A percentile compares a stretch with the other conserved stretches of the same genome.
Evolutionary conservation across 1,140 invertebrate genomes (phyloP).

Genomic region (Orussus abietinus): DNA sequence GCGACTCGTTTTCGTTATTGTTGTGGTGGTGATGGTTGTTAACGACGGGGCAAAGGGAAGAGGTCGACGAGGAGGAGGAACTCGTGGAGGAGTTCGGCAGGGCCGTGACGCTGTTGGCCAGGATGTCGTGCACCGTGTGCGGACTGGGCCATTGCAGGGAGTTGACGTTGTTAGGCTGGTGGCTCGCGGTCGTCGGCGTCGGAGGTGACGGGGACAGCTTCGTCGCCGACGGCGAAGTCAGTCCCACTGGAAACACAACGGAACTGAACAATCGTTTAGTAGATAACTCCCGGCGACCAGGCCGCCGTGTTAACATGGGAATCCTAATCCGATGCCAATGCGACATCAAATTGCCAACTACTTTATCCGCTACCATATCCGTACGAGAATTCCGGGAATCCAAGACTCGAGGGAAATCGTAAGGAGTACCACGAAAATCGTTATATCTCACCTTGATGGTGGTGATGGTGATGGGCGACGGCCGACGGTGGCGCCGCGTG

Average conservation of each 20-base stretch:
- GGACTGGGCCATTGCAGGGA: conserved; percentile 57
- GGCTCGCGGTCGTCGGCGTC: conserved; percentile 30
- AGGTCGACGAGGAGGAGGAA: conserved; percentile 25
- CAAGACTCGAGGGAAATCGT: no score
- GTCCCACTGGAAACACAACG: conserved; percentile 41
- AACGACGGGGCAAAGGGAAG: conserved; percentile 25
- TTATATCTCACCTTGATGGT: conserved; percentile 47
- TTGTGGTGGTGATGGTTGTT: conserved; percentile 32
- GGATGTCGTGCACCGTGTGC: conserved; percentile 69
- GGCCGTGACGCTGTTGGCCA: conserved; percentile 46
- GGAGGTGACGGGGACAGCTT: conserved; percentile 38
- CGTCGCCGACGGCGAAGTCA: conserved; percentile 29
- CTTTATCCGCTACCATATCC: no score
- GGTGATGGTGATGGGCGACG: conserved; percentile 40
- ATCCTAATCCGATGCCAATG: no score
- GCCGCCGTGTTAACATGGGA: no score
- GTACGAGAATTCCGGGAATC: no score
- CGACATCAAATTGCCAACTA: no score
- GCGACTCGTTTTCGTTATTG: conserved; percentile 28
- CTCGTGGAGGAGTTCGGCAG: conserved; percentile 29
- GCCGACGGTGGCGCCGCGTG: conserved; percentile 52
- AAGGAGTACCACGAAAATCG: no score
- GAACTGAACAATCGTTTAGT: no score
- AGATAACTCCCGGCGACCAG: no score
- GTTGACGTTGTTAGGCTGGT: conserved; percentile 62